A percentile compares a stretch with the other conserved stretches of the same genome.
These are phyloP conservation scores for Butastur rufipennis DNA, from an alignment of 2,113 vertebrate species.

Conservation along the genomic window DNA sequence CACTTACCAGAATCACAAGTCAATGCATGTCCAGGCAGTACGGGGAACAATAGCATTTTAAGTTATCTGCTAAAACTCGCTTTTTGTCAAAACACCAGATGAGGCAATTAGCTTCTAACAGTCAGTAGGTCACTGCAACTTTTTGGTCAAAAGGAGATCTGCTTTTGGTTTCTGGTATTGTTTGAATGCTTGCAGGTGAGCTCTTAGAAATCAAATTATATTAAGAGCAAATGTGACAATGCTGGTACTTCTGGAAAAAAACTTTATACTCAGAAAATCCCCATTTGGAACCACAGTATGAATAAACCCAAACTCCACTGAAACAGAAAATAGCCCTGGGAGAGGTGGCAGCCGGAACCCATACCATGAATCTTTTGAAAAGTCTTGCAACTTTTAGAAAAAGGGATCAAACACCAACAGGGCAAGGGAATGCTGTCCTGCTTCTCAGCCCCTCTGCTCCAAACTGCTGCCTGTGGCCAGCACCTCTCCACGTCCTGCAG, in stretches of 20 bases:
- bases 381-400: background rate
- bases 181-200: background rate
- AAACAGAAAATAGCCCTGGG: background rate
- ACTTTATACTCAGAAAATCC: background rate
- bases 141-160: background rate
- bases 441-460: background rate
- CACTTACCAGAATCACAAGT: background rate
- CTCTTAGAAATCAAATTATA: background rate
- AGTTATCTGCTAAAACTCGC: background rate
- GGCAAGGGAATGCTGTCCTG: background rate
- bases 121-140: background rate
- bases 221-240: background rate
- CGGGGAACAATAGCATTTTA: background rate
- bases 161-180: background rate
- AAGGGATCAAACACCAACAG: background rate
- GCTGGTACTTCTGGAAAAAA: background rate
- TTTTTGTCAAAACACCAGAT: background rate
- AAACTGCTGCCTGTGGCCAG: fast-evolving
- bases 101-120: background rate
- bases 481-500: fast-evolving
- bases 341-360: background rate
- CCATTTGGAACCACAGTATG: background rate
- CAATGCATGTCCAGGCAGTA: background rate
- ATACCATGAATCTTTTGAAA: fast-evolving
- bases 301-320: background rate